Base-by-base conservation (phyloP, 2,113 vertebrate genomes). In the Cairina moschata region DNA sequence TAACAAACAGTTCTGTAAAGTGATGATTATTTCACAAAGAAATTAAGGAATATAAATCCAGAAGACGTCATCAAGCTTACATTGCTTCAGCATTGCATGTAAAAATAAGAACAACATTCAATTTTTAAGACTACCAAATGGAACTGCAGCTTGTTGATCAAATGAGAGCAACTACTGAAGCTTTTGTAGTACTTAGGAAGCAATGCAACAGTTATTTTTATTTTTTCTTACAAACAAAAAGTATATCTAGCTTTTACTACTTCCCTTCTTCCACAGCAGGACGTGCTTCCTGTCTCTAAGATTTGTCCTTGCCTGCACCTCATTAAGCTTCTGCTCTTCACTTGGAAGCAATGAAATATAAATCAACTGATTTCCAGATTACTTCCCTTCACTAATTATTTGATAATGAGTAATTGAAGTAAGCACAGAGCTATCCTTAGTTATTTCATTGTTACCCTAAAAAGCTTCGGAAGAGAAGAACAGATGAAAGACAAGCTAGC, bases 11-110 rank as follows among this genome's bases (percentile, higher is more conserved):
- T 48, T 48, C 46, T 48, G 20, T 48, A 11, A 72, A 78, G 8
- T 67, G 72, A 50, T 4, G 55, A 62, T 22, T 69, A 36, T 48
- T 83, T 87, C 65, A 11, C 20, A 54, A 82, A 78, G 48, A 83
- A 81, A 60, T 26, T 32, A 72, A 56, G 1, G 0, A 76, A 42
- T 1, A 0, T n/a, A 17, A 81, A 75, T 25, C 25, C 5, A 4
- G 10, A 32, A 67, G 66, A 77, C 6, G 60, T 7, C 28, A 63
- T 20, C 6, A 23, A 86, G 38, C 11, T 80, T 32, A 82, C 90
- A 77, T 22, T 56, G 6, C 8, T 79, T 85, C 26, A 65, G 32
- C 42, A 71, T 36, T 74, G 66, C 36, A 4, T 14, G 38, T 62
- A 85, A 85, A 91, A 34, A 18, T 21, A 42, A 71, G 28, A 71